Base-by-base conservation (phyloP, 2,797 vertebrate genomes). In the Scyliorhinus canicula region DNA sequence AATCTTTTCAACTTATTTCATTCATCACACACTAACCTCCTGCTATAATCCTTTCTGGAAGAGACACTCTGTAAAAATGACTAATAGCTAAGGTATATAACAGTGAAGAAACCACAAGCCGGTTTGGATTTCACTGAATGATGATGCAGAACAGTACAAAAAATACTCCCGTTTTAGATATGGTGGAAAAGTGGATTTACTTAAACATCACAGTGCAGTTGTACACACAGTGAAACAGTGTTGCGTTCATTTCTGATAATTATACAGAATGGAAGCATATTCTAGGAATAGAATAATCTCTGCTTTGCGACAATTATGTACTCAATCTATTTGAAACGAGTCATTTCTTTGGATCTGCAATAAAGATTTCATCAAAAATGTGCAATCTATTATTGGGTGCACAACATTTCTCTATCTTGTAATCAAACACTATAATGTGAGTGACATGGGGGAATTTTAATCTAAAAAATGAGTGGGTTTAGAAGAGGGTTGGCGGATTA, bases 1-100 rank as follows among this genome's bases (percentile, higher is more conserved):
- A 94, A 65, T 63, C 88, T 65, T 44, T 40, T 63, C n/a, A 40
- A 94, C 67, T 94, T 55, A 44, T 52, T 94, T 52, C 93, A 94
- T 94, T 94, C 67, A 94, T 94, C 93, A 94, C 28, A 94, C 47
- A 35, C 14, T 52, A 71, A 94, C 67, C 47, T 94, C 93, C 93
- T 94, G 67, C 93, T 94, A 47, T 55, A 74, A 52, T 74, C 67
- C 93, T 94, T 94, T 94, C 67, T 94, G 63, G 47, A 74, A 74
- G 93, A 74, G 93, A 67, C 67, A 94, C 47, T 55, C 67, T 55
- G 50, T 94, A 94, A 55, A 74, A 52, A 94, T 94, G 93, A 94
- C 93, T 52, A 94, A 94, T 94, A 9, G 67, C 44, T 94, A 94
- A 74, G 93, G 12, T 69, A 24, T 35, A 31, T 44, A 94, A 94